Base-by-base conservation (phyloP, 2,113 vertebrate species). In the Chloropsis cyanopogon region DNA sequence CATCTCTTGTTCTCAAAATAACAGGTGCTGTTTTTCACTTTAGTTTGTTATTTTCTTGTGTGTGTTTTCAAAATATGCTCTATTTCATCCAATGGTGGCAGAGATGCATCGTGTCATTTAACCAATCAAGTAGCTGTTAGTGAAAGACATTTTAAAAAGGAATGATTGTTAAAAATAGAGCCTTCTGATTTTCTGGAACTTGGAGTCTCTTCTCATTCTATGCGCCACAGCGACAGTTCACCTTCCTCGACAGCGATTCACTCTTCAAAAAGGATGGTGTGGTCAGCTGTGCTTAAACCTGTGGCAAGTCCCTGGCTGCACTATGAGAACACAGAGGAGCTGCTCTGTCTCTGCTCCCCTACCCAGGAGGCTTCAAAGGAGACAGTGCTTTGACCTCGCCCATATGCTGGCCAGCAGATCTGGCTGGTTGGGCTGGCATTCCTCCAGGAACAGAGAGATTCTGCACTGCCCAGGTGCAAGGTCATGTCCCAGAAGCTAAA, bases 191-290 rank as follows among this genome's bases (percentile, higher is more conserved):
- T 37, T 37, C 37, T 37, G 37, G 37, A 37, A 37, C 37, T 37
- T 37, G 37, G 37, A 37, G 37, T 37, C 37, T 37, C 37, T 37
- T 37, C 37, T 37, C 37, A 37, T 37, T 37, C 37, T 37, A 37
- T 37, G 37, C 37, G 37, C 37, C 37, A 37, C 37, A 37, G 37
- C 37, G 37, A 37, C 37, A 37, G 37, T 37, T 37, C 46, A 64
- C 19, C 12, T 60, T 72, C 16, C 14, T 49, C 11, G 6, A 14
- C 17, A 61, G 8, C 0, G 0, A 53, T 53, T 83, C 15, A 37
- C 9, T 81, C 46, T 57, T 88, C 57, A 49, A 47, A 47, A 66
- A 65, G 20, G 10, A 12, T 39, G 35, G 5, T 37, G 17, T 31
- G n/a, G 1, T 59, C 70, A 68, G 21, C 37, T 86, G 50, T 50